phyloP scores from a whole-genome alignment of 2,113 vertebrate species.

The Bettongia penicillata region DNA sequence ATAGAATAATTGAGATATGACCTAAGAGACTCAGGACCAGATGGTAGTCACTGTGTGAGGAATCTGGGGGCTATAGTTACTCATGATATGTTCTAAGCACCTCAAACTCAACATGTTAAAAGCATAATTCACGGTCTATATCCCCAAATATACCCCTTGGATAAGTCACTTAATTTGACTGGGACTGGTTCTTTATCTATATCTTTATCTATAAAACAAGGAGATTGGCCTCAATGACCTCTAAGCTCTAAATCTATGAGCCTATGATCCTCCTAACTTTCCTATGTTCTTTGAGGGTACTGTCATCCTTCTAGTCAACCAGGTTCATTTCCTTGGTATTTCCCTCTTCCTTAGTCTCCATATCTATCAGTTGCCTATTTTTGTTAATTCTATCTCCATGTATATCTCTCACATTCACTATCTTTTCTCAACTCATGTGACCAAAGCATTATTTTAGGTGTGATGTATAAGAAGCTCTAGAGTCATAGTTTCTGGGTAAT shows the following conservation, averaged over 20 bases:
- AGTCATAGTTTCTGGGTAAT: too few species aligned
- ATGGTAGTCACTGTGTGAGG: not conserved
- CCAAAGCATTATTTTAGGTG: not conserved
- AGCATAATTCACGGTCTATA: not conserved
- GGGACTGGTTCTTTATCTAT: not conserved
- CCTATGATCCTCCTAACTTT: not conserved
- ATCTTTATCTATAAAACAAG: not conserved
- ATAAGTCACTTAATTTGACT: not conserved
- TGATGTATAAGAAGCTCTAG: too few species aligned
- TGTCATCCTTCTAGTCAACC: not conserved
- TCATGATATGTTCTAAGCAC: not conserved
- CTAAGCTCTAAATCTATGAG: not conserved
- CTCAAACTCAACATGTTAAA: not conserved
- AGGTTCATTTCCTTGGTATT: not conserved
- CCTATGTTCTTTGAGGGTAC: not conserved
- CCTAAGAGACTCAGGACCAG: not conserved
- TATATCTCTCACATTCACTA: not conserved
- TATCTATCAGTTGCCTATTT: not conserved
- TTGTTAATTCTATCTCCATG: not conserved
- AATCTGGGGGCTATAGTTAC: not conserved
- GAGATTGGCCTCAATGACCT: not conserved
- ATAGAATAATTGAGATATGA: not conserved
- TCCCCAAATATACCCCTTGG: not conserved
- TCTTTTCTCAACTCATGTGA: not conserved
- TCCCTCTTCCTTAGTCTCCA: not conserved